Evolutionary conservation across 2,888 invertebrate species (phyloP).

Genomic region (Mythimna loreyi): DNA sequence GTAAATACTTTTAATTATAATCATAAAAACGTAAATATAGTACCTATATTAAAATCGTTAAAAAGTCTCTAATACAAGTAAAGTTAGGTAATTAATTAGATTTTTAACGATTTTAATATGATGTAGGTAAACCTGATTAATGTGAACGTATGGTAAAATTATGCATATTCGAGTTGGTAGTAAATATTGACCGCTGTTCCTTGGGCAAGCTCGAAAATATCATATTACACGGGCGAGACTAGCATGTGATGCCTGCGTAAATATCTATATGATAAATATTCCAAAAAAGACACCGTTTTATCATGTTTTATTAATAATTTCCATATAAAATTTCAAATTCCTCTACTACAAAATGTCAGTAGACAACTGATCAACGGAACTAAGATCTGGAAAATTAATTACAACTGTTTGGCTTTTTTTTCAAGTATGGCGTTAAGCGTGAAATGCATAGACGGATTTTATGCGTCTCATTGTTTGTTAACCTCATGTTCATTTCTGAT

Average conservation of each 20-base stretch:
- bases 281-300: constrained; percentile 2
- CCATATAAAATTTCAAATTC: constrained; percentile 9
- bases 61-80: no score
- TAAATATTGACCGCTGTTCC: constrained; percentile 33
- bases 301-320: constrained; percentile 7
- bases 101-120: neutral
- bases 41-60: no score
- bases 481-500: constrained; percentile 5
- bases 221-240: constrained; percentile 31
- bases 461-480: constrained; percentile 30
- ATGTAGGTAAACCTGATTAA: neutral
- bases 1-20: no score
- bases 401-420: constrained; percentile 8
- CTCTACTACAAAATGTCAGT: constrained; percentile 1
- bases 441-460: constrained; percentile 9
- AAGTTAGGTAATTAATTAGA: no score
- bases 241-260: constrained; percentile 9
- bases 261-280: constrained; percentile 35
- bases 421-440: constrained; percentile 8
- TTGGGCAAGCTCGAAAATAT: constrained; percentile 37
- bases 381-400: constrained; percentile 37
- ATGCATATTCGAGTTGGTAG: constrained; percentile 15
- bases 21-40: no score
- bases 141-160: constrained; percentile 14
- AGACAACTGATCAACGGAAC: constrained; percentile 7